These are phyloP conservation scores for Hormaphis cornu DNA, from an alignment of 1,140 invertebrate genomes.

Conservation along the genomic window DNA sequence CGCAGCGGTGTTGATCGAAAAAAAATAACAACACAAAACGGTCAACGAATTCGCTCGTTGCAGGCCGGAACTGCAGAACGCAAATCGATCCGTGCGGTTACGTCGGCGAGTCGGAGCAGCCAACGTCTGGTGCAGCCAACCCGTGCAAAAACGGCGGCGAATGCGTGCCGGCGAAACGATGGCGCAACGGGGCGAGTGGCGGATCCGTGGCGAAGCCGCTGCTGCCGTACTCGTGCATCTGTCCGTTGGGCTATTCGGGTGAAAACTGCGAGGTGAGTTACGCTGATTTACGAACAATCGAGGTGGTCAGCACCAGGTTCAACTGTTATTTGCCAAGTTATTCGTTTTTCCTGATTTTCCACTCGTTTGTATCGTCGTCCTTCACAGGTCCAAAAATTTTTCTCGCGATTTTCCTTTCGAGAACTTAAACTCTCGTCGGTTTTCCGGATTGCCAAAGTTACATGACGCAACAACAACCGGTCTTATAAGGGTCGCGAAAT, in stretches of 20 bases:
- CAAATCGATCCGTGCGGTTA: conserved; percentile 4
- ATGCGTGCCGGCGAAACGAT: conserved; percentile 50
- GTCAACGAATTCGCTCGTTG: background rate
- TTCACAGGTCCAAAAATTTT: no score
- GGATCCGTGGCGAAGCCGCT: conserved; percentile 50
- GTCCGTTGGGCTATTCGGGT: conserved; percentile 70
- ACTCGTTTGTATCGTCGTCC: no score
- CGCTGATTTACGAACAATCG: background rate
- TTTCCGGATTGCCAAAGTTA: no score
- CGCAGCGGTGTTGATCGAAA: no score
- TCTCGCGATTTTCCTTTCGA: no score
- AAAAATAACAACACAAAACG: no score
- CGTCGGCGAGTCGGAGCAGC: background rate
- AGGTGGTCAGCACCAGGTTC: no score
- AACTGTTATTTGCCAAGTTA: no score
- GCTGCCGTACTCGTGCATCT: conserved; percentile 57
- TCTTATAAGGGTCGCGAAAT: no score
- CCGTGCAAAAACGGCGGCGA: conserved; percentile 78
- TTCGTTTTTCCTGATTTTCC: no score
- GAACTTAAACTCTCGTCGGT: no score
- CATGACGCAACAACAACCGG: no score
- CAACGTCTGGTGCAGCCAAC: conserved; percentile 61
- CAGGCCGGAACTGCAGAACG: conserved; percentile 2
- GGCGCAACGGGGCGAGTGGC: conserved; percentile 48
- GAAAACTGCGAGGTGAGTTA: conserved; percentile 60